These are phyloP conservation scores for Sogatella furcifera DNA, from an alignment of 1,140 invertebrate species.

Conservation along the genomic window DNA sequence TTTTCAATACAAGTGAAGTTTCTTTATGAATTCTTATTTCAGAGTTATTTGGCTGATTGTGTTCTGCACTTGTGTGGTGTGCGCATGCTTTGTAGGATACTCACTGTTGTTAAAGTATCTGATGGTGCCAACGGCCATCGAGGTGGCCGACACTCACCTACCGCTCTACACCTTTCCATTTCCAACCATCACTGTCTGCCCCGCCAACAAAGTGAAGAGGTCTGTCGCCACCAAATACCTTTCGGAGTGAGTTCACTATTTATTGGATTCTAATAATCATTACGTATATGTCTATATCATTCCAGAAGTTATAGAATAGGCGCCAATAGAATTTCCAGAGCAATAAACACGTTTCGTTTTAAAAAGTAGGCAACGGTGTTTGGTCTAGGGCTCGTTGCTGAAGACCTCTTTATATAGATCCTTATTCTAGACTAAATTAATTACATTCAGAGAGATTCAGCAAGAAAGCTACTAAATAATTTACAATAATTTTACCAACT, in stretches of 20 bases:
- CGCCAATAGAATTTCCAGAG: too few relatives aligned
- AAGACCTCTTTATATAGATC: too few relatives aligned
- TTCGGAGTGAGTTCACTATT: conserved; percentile 9
- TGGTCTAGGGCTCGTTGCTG: too few relatives aligned
- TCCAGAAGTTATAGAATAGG: too few relatives aligned
- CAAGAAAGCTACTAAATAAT: too few relatives aligned
- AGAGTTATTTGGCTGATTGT: neutral
- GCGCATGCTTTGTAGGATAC: conserved; percentile 9
- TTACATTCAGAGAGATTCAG: too few relatives aligned
- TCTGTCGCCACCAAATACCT: conserved; percentile 20
- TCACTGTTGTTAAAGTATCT: conserved; percentile 18
- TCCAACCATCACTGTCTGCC: conserved; percentile 28
- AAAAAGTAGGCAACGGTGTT: too few relatives aligned
- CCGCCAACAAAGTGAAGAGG: conserved; percentile 22
- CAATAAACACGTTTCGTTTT: too few relatives aligned
- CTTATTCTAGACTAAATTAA: too few relatives aligned
- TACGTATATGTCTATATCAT: too few relatives aligned
- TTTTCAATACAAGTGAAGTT: neutral
- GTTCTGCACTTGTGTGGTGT: neutral
- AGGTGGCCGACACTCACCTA: conserved; percentile 25
- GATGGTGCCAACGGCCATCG: conserved; percentile 20
- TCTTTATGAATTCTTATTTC: neutral
- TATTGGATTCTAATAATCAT: too few relatives aligned
- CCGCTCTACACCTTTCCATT: conserved; percentile 25
- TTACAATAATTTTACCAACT: too few relatives aligned